These are phyloP conservation scores for Tetragnatha versicolor DNA, from an alignment of 1,140 invertebrate genomes.

Conservation along the genomic window DNA sequence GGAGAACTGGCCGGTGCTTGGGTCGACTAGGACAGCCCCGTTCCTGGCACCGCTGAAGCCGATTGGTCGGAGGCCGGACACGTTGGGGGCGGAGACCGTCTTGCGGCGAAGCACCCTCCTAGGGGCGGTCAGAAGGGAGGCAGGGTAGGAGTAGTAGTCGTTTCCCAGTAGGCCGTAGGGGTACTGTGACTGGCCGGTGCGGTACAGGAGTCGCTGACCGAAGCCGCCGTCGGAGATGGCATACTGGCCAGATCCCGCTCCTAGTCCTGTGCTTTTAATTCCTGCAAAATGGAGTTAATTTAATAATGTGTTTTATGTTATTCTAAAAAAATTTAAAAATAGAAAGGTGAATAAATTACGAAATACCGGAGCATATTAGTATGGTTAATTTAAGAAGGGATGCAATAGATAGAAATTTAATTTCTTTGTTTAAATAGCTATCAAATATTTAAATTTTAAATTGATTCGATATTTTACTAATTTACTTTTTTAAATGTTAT, in stretches of 20 bases:
- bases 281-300: no score
- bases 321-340: no score
- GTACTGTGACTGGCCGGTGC: conserved; percentile 10
- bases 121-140: not conserved
- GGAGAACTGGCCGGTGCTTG: conserved; percentile 13
- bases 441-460: no score
- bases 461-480: no score
- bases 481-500: no score
- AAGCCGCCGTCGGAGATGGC: conserved; percentile 1
- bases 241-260: conserved; percentile 12
- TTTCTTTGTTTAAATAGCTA: no score
- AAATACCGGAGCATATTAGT: no score
- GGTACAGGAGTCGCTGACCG: conserved; percentile 21
- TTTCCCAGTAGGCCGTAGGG: conserved; percentile 28
- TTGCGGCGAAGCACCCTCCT: not conserved
- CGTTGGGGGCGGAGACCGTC: not conserved
- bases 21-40: conserved; percentile 11
- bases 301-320: no score
- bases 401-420: no score
- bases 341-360: not conserved
- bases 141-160: conserved; percentile 39
- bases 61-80: conserved; percentile 26
- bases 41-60: conserved; percentile 7
- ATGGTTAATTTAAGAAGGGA: no score
- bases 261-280: conserved; percentile 12